Evolutionary conservation across 2,888 invertebrate species (phyloP), one percentile per base, ranked within the genome.

Genomic region (Meandrusa payeni): DNA sequence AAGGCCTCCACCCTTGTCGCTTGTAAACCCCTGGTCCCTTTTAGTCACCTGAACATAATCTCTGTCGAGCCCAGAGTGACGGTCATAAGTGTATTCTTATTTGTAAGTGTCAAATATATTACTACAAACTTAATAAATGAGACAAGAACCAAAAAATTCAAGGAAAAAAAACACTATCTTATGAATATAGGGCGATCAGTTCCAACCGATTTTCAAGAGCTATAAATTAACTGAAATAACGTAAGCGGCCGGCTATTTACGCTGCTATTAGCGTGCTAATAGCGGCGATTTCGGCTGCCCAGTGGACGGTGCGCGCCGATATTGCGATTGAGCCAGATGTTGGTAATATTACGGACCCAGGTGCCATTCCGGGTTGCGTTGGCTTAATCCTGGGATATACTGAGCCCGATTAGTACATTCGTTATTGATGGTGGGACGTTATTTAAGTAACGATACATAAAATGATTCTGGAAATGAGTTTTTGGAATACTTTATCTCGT

Each of bases 241-340:
- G 66, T 64, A 62, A 64, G 36, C 46, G 46, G 44, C 52, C 45
- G 47, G 63, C 61, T 61, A 64, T 72, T 68, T 62, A 61, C 45
- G 47, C 28, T 53, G 64, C 69, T 63, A 75, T 76, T 76, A 71
- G 52, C 32, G 48, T 44, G 52, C 65, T 76, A 76, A 77, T 76
- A 67, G 63, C 36, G 52, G 59, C 57, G 55, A 58, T 60, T 58
- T 53, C 47, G 54, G 55, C 44, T 40, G 47, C 33, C 42, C 47
- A 46, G 49, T 46, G 47, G 50, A 34, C 52, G 48, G 53, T 51
- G 50, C 38, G 52, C 52, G 48, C 51, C 47, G 54, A 48, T 54
- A 54, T 55, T 53, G 47, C 34, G 7, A 41, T 5, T 19, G 34
- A 11, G 23, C 26, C 42, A 36, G 29, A 42, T 42, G 42, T 17